A percentile compares a stretch with the other conserved stretches of the same genome.
Conservation (phyloP, 2,113 vertebrate genomes). For the Actenoides lindsayi region DNA sequence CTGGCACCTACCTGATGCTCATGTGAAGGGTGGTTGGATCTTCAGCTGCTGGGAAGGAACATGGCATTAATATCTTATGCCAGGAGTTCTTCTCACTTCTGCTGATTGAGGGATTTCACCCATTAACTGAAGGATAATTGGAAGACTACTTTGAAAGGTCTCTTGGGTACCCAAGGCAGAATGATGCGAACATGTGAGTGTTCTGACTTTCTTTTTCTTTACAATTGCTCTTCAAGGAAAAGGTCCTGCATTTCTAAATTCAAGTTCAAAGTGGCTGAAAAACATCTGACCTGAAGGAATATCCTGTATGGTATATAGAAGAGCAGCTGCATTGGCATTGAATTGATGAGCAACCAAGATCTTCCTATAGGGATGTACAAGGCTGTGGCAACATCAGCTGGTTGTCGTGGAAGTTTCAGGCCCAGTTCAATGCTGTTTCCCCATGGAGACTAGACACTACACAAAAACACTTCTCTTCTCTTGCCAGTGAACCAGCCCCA, state of each 20-base stretch:
- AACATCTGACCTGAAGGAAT: background rate
- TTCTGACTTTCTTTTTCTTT: background rate
- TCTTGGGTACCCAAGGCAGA: background rate
- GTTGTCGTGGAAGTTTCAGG: background rate
- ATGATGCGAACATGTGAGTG: background rate
- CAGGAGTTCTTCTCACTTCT: background rate
- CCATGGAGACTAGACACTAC: background rate
- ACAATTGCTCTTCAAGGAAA: background rate
- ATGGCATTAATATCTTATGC: rapidly evolving
- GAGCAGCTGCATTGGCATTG: background rate
- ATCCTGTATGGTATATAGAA: background rate
- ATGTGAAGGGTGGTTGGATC: background rate
- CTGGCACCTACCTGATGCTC: background rate
- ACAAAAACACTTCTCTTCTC: background rate
- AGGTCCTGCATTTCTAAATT: background rate
- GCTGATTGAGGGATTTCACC: background rate
- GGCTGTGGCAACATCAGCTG: background rate
- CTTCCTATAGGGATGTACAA: background rate
- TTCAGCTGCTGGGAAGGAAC: background rate
- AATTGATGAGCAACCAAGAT: background rate
- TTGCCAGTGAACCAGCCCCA: background rate
- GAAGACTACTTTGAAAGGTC: background rate
- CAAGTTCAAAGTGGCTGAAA: background rate
- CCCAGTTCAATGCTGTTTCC: background rate
- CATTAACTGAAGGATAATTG: background rate